Evolutionary conservation across 37 sponge, comb jelly and placozoan genomes (phyloP), one percentile per base, ranked within the genome.

Genomic region (Beroe forskalii): DNA sequence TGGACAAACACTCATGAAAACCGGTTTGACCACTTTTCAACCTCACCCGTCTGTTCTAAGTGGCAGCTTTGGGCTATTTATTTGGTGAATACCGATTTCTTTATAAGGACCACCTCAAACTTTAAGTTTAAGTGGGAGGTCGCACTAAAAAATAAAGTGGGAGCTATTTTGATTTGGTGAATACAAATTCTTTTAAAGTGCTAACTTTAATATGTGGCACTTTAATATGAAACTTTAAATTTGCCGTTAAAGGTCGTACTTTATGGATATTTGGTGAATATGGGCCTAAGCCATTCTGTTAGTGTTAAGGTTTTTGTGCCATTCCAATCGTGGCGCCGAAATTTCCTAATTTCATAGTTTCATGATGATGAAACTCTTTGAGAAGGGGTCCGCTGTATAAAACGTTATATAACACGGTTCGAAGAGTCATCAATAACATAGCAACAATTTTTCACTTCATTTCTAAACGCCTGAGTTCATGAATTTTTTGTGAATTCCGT

Each of bases 191-290:
- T 30, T 24, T 28, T 20, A 23, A 19, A 19, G 66, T 24, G 4
- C 24, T 30, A 8, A 63, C 66, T 63, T 63, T 63, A 23, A 23
- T 9, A 63, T 23, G 66, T 63, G 24, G 24, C 66, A 8, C 66
- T 63, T 63, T 63, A 63, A 63, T 19, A 30, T 63, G 66, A 8
- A 24, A 63, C 66, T 63, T 63, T 23, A 63, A 63, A 63, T 63
- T 63, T 19, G 9, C 2, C 66, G 2, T 20, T 63, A 23, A 63
- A 63, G 66, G 66, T 63, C 66, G 66, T 63, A 63, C 66, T 63
- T 63, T n/a, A 63, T 28, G 23, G 28, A 63, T 28, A 63, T 63
- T 63, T 63, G 66, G 66, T 63, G 66, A 63, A 63, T 63, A 63
- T 30, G 66, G 66, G 66, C 66, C 66, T 63, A 19, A 55, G 60